These are phyloP conservation scores for Acrocera orbiculus DNA, from an alignment of 2,888 invertebrate genomes.

Conservation along the genomic window DNA sequence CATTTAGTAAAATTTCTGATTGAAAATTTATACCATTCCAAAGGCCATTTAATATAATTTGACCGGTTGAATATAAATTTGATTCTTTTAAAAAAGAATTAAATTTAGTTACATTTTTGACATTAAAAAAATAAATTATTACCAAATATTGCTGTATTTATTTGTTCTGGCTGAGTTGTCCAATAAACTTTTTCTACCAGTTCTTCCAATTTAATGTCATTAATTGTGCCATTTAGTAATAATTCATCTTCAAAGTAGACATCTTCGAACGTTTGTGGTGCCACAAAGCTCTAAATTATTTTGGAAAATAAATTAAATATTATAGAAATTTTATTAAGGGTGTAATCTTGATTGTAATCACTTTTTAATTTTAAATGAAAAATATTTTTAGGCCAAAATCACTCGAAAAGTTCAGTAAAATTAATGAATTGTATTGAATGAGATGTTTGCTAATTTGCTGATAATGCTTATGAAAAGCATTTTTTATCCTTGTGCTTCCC, in stretches of 20 bases:
- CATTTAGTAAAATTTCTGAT: slow-evolving; percentile 26
- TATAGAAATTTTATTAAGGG: no score
- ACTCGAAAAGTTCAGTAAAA: no score
- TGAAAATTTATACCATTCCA: slow-evolving; percentile 30
- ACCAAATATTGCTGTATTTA: slow-evolving; percentile 32
- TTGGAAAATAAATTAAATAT: no score
- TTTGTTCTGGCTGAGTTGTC: slow-evolving; percentile 31
- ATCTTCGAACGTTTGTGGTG: slow-evolving; percentile 18
- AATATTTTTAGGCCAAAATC: no score
- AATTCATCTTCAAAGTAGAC: slow-evolving; percentile 16
- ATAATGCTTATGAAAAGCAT: no score
- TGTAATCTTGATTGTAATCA: no score
- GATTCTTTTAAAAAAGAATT: not conserved
- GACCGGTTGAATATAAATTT: no score
- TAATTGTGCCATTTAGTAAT: slow-evolving; percentile 23
- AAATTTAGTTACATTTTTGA: not conserved
- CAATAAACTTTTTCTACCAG: slow-evolving; percentile 34
- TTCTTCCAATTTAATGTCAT: slow-evolving; percentile 30
- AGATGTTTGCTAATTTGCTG: no score
- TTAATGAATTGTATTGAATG: no score
- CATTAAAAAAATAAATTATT: slow-evolving; percentile 8
- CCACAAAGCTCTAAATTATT: slow-evolving; percentile 18
- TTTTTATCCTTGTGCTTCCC: no score
- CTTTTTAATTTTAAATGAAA: no score
- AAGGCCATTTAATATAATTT: slow-evolving; percentile 17